Conservation (phyloP, 2,888 invertebrate genomes). For the Sphaeridia pumilis region DNA sequence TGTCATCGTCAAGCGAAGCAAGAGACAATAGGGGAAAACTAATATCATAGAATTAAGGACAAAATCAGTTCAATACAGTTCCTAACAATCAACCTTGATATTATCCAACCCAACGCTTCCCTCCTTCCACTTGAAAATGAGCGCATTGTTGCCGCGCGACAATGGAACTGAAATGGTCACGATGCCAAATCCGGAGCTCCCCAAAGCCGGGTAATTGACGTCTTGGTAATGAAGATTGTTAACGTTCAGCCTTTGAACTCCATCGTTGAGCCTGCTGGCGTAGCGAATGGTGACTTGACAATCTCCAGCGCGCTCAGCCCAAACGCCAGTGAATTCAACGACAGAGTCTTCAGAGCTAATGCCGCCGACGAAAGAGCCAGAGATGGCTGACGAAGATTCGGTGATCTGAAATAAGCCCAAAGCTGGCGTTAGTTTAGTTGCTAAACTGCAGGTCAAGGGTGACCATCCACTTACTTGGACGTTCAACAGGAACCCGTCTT, state of each 20-base stretch:
- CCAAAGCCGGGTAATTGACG: conserved; percentile 17
- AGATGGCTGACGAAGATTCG: conserved; percentile 17
- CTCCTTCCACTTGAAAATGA: conserved; percentile 20
- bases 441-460: neutral
- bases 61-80: too few relatives aligned
- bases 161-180: conserved; percentile 12
- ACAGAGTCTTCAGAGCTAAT: conserved; percentile 11
- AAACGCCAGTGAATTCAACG: conserved; percentile 31
- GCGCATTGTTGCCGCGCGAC: conserved; percentile 26
- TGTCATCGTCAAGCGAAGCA: too few relatives aligned
- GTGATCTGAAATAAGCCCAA: conserved; percentile 8
- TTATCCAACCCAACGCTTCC: conserved; percentile 21
- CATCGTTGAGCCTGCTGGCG: conserved; percentile 6
- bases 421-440: neutral
- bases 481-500: conserved; percentile 25
- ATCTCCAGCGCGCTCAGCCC: conserved; percentile 22
- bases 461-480: neutral
- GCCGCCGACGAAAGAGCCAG: conserved; percentile 25
- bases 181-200: conserved; percentile 19
- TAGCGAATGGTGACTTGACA: conserved; percentile 24
- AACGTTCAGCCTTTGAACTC: conserved; percentile 14
- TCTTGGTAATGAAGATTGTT: conserved; percentile 17
- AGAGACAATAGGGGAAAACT: too few relatives aligned
- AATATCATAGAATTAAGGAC: too few relatives aligned
- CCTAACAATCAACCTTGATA: conserved; percentile 20